phyloP scores from a whole-genome alignment of 1,140 invertebrate genomes.

The Limonius californicus region DNA sequence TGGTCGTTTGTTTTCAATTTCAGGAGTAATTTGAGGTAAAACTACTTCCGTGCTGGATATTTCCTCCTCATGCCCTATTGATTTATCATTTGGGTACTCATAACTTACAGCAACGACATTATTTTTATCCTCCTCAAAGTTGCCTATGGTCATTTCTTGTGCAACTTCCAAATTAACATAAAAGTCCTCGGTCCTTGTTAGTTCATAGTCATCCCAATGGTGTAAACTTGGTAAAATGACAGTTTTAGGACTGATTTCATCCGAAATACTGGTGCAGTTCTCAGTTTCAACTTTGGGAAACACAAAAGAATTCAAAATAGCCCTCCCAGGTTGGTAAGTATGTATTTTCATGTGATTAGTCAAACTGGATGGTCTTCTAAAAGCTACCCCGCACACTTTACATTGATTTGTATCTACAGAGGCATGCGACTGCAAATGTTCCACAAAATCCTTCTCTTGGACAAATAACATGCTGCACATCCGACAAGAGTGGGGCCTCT shows the following conservation, averaged over 20 bases:
- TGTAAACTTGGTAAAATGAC: neutral
- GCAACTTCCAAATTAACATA: neutral
- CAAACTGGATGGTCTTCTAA: neutral
- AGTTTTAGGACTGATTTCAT: neutral
- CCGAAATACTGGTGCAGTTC: too few species aligned
- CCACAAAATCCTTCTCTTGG: neutral
- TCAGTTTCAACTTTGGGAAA: too few species aligned
- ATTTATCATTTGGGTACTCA: too few species aligned
- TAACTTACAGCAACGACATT: too few species aligned
- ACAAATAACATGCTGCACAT: neutral
- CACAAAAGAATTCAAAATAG: neutral
- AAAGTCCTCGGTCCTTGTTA: neutral
- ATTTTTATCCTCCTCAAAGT: neutral
- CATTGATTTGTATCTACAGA: neutral
- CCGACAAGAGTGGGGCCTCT: neutral
- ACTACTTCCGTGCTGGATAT: neutral
- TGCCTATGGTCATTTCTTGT: neutral
- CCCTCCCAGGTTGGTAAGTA: neutral
- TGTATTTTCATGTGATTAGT: neutral
- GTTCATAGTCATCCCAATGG: neutral
- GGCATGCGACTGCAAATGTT: neutral
- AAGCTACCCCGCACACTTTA: neutral
- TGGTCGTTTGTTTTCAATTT: too few species aligned
- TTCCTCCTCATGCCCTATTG: neutral
- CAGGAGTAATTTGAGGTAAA: neutral